Conservation (phyloP, 2,888 invertebrate species). For the Ferrisia virgata region DNA sequence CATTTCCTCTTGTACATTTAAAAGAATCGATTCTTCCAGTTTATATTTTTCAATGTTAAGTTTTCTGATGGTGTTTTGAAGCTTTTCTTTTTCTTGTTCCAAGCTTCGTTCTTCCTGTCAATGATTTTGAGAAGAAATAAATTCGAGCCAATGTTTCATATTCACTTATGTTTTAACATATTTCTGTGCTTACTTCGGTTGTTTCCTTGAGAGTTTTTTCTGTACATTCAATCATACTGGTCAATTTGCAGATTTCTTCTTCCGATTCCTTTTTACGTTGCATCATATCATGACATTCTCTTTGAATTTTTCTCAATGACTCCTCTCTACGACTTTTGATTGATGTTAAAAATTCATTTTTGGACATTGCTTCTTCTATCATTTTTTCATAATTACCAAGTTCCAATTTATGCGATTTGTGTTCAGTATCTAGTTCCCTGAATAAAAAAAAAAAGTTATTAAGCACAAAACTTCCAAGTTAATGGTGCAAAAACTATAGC, state of each 20-base stretch:
- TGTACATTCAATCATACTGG: constrained; percentile 30
- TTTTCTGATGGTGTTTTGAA: not conserved
- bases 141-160: too few species aligned
- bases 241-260: constrained; percentile 42
- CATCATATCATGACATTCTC: constrained; percentile 33
- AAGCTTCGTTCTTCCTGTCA: not conserved
- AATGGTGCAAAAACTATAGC: constrained; percentile 39
- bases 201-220: not conserved
- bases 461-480: not conserved
- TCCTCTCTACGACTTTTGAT: constrained; percentile 37
- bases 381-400: constrained; percentile 67
- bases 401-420: constrained; percentile 59
- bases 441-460: constrained; percentile 48
- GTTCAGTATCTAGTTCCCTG: constrained; percentile 61
- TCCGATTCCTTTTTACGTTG: constrained; percentile 38
- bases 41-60: constrained; percentile 5
- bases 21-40: constrained; percentile 26
- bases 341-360: constrained; percentile 62
- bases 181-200: not conserved
- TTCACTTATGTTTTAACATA: not conserved
- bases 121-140: not conserved
- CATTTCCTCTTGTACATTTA: constrained; percentile 19
- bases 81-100: not conserved
- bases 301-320: constrained; percentile 19
- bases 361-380: constrained; percentile 63